Evolutionary conservation across 2,888 invertebrate genomes (phyloP).

Genomic region (Conomelus anceps): DNA sequence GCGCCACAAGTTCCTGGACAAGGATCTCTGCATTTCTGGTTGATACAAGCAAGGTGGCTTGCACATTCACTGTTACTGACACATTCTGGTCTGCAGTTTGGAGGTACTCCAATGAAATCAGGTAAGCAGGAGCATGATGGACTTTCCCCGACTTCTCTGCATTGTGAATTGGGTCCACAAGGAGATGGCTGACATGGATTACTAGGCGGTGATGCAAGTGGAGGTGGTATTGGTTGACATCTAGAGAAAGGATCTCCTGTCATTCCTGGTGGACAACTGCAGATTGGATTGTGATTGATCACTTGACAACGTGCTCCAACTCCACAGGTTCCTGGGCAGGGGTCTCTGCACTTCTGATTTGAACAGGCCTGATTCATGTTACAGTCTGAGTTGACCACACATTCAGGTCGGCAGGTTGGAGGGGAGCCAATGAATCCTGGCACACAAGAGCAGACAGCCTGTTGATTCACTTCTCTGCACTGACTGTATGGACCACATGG

Average conservation of each 20-base stretch:
- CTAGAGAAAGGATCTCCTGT: slow-evolving; percentile 69
- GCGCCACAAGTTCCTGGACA: slow-evolving; percentile 62
- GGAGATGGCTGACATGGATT: slow-evolving; percentile 63
- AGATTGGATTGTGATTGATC: slow-evolving; percentile 66
- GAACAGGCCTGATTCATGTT: slow-evolving; percentile 61
- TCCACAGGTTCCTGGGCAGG: slow-evolving; percentile 69
- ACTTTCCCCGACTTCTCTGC: slow-evolving; percentile 55
- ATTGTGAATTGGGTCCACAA: slow-evolving; percentile 71
- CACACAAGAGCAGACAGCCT: slow-evolving; percentile 66
- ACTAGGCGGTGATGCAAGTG: slow-evolving; percentile 30
- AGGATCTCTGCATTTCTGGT: slow-evolving; percentile 62
- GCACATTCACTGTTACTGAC: slow-evolving; percentile 41
- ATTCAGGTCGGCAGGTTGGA: slow-evolving; percentile 51
- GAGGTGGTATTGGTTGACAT: slow-evolving; percentile 48
- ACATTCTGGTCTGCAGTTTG: slow-evolving; percentile 72
- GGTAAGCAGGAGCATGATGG: slow-evolving; percentile 67
- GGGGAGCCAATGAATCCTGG: slow-evolving; percentile 66
- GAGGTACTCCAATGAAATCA: slow-evolving; percentile 65
- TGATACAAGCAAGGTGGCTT: slow-evolving; percentile 54
- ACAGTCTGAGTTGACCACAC: slow-evolving; percentile 59
- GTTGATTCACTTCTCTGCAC: slow-evolving; percentile 64
- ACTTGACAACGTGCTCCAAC: slow-evolving; percentile 63
- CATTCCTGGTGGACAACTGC: slow-evolving; percentile 57
- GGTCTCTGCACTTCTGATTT: slow-evolving; percentile 69
- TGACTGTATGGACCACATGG: slow-evolving; percentile 50